Conservation (phyloP, 2,797 vertebrate genomes). For the Clarias laeviceps region DNA sequence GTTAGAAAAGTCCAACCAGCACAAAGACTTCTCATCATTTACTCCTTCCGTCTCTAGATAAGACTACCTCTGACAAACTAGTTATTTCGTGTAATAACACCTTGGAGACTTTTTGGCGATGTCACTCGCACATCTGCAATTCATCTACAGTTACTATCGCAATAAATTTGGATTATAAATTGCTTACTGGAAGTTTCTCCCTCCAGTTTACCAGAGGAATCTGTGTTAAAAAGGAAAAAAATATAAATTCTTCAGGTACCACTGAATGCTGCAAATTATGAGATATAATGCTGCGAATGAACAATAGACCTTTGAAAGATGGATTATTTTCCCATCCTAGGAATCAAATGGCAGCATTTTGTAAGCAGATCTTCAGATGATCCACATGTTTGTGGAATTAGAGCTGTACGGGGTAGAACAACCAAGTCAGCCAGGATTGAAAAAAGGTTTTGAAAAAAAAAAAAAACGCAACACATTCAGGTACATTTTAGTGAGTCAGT, state of each 20-base stretch:
- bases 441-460: not conserved
- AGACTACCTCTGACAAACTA: slow-evolving; percentile 40
- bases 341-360: slow-evolving; percentile 16
- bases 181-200: slow-evolving; percentile 53
- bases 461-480: not conserved
- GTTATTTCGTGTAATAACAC: slow-evolving; percentile 46
- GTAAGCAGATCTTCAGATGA: slow-evolving; percentile 39
- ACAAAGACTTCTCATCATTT: slow-evolving; percentile 48
- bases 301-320: slow-evolving; percentile 40
- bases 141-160: slow-evolving; percentile 27
- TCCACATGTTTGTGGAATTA: slow-evolving; percentile 22
- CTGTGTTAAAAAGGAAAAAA: slow-evolving; percentile 1
- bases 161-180: slow-evolving; percentile 48
- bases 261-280: slow-evolving; percentile 22
- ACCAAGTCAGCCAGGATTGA: not conserved
- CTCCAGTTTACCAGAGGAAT: slow-evolving; percentile 31
- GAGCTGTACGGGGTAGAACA: slow-evolving; percentile 11
- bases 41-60: slow-evolving; percentile 54
- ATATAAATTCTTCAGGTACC: not conserved
- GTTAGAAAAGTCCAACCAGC: slow-evolving; percentile 46
- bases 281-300: not conserved
- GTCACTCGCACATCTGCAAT: slow-evolving; percentile 40
- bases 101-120: slow-evolving; percentile 38
- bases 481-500: not conserved
- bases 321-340: slow-evolving; percentile 1